Evolutionary conservation across 37 sponge, comb jelly and placozoan species (phyloP), one percentile per base, ranked within the genome.

Genomic region (Aplysina aerophoba): DNA sequence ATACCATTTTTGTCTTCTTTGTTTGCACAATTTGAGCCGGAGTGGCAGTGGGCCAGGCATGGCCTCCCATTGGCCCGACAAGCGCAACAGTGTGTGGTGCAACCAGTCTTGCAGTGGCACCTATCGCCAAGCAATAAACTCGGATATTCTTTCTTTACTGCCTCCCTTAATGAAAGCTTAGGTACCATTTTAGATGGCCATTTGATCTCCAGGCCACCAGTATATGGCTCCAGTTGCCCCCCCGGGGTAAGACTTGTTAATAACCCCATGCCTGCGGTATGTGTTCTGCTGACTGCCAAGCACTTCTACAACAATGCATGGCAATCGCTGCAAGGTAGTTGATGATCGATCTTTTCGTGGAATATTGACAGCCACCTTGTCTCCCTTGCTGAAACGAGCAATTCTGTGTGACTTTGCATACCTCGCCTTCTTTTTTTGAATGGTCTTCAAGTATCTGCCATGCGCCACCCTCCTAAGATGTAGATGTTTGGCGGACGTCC

Each of bases 351-450:
- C 59, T 58, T 20, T 58, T 58, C 59, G 19, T 20, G 59, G 59
- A 58, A 58, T 19, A 58, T 19, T 58, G 59, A 58, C 59, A 58
- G 59, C 59, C 59, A 58, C 59, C 59, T 58, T 58, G 59, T 58
- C 59, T 58, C 59, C 59, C 19, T 58, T 58, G 59, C 19, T 58
- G 59, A 58, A 58, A 19, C 59, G 59, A 19, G 59, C 59, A 58
- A 19, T 58, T 58, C 59, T 58, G 59, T 58, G 59, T 15, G 59
- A 58, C 59, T 58, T 58, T n/a, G n/a, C n/a, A n/a, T n/a, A n/a
- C n/a, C n/a, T n/a, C 17, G 15, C 59, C 59, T 58, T 58, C 59
- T 20, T 58, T 58, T 58, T 58, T 19, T 58, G 59, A 58, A 58
- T 58, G 19, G 17, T 58, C 59, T 58, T 58, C 59, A 58, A 19